These are phyloP conservation scores for Alaudala cheleensis DNA, from an alignment of 2,113 vertebrate genomes.

Conservation along the genomic window DNA sequence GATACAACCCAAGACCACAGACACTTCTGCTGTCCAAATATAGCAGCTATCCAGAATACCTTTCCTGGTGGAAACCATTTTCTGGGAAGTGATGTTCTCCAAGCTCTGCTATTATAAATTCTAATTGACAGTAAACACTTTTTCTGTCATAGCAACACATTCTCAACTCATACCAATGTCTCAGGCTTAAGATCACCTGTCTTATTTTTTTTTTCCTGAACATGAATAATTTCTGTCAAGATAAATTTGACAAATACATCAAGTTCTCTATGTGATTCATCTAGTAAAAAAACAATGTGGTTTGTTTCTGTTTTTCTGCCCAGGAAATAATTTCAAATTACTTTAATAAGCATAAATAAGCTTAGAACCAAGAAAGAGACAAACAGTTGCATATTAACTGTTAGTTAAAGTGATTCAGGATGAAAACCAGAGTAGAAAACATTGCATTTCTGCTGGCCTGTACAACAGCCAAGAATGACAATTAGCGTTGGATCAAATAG, in stretches of 20 bases:
- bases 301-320: not conserved
- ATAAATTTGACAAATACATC: not conserved
- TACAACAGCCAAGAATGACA: constrained; percentile 30
- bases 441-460: not conserved
- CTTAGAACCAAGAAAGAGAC: not conserved
- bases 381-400: not conserved
- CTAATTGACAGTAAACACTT: not conserved
- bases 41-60: not conserved
- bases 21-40: not conserved
- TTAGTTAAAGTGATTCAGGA: not conserved
- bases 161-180: not conserved
- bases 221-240: not conserved
- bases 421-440: constrained; percentile 33
- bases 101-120: not conserved
- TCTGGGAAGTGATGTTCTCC: not conserved
- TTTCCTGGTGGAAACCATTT: not conserved
- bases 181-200: not conserved
- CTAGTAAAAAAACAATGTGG: not conserved
- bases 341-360: not conserved
- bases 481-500: not conserved
- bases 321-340: not conserved
- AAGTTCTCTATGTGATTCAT: not conserved
- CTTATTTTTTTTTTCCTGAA: not conserved
- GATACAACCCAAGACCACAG: not conserved
- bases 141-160: not conserved